A percentile compares a stretch with the other conserved stretches of the same genome.
These are phyloP conservation scores for Bucorvus abyssinicus DNA, from an alignment of 2,797 vertebrate species.

Conservation along the genomic window DNA sequence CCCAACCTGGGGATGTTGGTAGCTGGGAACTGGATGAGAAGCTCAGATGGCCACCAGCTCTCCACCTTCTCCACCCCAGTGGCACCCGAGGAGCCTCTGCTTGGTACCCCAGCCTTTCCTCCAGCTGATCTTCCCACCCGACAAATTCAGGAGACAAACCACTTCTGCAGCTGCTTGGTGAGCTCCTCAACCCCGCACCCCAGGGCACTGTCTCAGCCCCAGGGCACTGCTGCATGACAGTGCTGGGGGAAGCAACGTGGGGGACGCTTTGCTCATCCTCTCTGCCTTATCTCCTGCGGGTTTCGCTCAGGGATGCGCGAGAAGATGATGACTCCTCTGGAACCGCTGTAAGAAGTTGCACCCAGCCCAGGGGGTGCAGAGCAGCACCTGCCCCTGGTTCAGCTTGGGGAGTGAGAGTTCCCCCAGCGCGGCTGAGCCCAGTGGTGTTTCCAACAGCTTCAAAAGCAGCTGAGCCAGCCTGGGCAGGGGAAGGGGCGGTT, in stretches of 20 bases:
- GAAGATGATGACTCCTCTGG: not conserved
- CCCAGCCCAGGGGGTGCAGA: accelerated
- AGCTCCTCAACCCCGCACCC: not conserved
- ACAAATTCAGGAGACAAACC: accelerated
- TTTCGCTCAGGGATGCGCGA: not conserved
- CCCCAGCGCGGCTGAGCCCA: not conserved
- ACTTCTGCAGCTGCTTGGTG: not conserved
- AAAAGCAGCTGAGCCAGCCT: not conserved
- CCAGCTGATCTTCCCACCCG: not conserved
- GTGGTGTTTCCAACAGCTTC: accelerated
- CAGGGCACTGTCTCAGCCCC: accelerated
- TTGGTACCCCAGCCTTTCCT: not conserved
- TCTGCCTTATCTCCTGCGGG: not conserved
- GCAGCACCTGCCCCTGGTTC: not conserved
- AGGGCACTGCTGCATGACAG: accelerated
- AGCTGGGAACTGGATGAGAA: not conserved
- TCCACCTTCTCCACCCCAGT: not conserved
- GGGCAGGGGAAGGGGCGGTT: not conserved
- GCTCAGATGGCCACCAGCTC: not conserved
- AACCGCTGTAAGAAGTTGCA: accelerated
- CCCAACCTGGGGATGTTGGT: not conserved
- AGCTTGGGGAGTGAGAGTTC: accelerated
- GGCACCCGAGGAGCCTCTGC: not conserved
- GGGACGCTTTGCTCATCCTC: not conserved
- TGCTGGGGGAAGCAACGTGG: accelerated